Conservation (phyloP, 2,888 invertebrate genomes). For the Schizotus pectinicornis region DNA sequence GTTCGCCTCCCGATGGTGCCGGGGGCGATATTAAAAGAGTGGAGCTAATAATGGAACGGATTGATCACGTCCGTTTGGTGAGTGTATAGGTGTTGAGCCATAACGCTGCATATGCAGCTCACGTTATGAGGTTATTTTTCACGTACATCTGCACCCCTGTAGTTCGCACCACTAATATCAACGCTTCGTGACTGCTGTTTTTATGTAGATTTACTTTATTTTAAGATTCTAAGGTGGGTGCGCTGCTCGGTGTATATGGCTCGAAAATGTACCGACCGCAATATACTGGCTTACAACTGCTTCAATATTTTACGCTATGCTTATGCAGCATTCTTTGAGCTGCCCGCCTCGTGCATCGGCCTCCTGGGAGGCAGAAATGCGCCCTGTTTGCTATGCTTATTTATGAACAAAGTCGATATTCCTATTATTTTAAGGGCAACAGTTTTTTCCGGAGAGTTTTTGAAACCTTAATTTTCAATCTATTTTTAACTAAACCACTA, state of each 20-base stretch:
- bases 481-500: too few species aligned
- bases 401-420: too few species aligned
- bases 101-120: conserved; percentile 36
- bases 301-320: too few species aligned
- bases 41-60: conserved; percentile 4
- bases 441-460: too few species aligned
- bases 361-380: too few species aligned
- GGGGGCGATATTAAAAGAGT: conserved; percentile 13
- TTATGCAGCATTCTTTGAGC: too few species aligned
- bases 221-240: conserved; percentile 37
- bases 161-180: conserved; percentile 41
- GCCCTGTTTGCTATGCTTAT: too few species aligned
- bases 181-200: conserved; percentile 41
- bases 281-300: conserved; percentile 9
- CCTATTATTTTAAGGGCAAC: too few species aligned
- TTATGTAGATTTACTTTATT: conserved; percentile 43
- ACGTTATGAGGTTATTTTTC: conserved; percentile 44
- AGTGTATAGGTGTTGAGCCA: conserved; percentile 1
- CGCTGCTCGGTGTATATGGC: conserved; percentile 12
- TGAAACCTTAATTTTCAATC: too few species aligned
- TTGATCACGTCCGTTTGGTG: conserved; percentile 15
- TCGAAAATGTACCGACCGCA: conserved; percentile 12
- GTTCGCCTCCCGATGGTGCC: conserved; percentile 8
- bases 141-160: conserved; percentile 43
- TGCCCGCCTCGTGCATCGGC: too few species aligned